A percentile compares a stretch with the other conserved stretches of the same genome.
These are phyloP conservation scores for Epizoanthus stellaris DNA, from an alignment of 92 coral and sea anemone genomes.

Conservation along the genomic window DNA sequence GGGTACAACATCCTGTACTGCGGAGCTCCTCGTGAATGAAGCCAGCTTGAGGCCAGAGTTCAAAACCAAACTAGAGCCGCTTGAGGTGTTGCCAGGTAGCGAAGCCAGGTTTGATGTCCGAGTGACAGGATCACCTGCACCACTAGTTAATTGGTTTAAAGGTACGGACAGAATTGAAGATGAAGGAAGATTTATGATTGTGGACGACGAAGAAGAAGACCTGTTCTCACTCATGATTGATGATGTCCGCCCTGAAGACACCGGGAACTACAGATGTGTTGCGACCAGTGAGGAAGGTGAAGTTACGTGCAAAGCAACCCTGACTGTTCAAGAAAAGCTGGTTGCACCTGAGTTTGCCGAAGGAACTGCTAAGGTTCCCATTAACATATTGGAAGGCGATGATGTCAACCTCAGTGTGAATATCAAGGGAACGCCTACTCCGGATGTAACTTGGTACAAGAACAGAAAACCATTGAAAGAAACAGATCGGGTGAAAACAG, in stretches of 20 bases:
- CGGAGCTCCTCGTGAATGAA: slow-evolving; percentile 82
- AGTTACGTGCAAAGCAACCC: slow-evolving; percentile 71
- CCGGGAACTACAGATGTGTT: slow-evolving; percentile 82
- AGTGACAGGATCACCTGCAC: slow-evolving; percentile 74
- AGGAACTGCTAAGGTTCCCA: slow-evolving; percentile 64
- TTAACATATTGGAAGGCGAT: slow-evolving; percentile 62
- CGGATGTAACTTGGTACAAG: slow-evolving; percentile 79
- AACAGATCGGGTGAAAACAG: slow-evolving; percentile 58
- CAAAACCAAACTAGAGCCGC: slow-evolving; percentile 64
- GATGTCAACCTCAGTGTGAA: slow-evolving; percentile 52
- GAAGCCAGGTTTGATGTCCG: slow-evolving; percentile 76
- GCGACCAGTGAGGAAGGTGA: slow-evolving; percentile 85
- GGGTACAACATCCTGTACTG: slow-evolving; percentile 74
- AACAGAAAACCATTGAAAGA: slow-evolving; percentile 61
- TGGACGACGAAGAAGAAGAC: slow-evolving; percentile 69
- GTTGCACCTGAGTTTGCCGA: slow-evolving; percentile 74
- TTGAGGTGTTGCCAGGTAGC: slow-evolving; percentile 57
- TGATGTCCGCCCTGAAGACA: slow-evolving; percentile 73
- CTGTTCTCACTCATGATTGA: slow-evolving; percentile 77
- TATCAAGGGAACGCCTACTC: slow-evolving; percentile 73
- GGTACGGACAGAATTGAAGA: slow-evolving; percentile 72
- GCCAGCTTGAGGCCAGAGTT: slow-evolving; percentile 66
- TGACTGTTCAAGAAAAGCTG: slow-evolving; percentile 68
- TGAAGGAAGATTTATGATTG: slow-evolving; percentile 68
- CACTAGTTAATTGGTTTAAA: slow-evolving; percentile 82